Base-by-base conservation (phyloP, 2,888 invertebrate species). In the Netelia melanura region DNA sequence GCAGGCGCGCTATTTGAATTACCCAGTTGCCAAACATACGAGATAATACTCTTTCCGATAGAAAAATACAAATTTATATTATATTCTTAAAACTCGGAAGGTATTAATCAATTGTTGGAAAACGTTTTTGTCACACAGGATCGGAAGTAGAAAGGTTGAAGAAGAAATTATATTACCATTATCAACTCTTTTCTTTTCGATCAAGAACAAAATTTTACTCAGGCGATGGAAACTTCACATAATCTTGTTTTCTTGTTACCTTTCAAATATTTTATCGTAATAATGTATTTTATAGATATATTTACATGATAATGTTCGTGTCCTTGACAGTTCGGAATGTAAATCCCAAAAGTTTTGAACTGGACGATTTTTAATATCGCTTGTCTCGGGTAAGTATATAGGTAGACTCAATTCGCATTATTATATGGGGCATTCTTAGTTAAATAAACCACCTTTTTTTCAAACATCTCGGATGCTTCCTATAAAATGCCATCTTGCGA, bases 201-300 rank as follows among this genome's bases (percentile, higher is more conserved):
- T 90, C 86, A 87, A 87, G 88, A 90, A 90, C 89, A 90, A 86
- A 90, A 90, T 88, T 90, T 90, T 90, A 90, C 89, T 90, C 89
- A 90, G 89, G 88, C 90, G 89, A 90, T 90, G 89, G 87, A 90
- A 90, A 90, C 87, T 90, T 90, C 90, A 90, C 89, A 90, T 89
- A 89, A 88, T 90, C 89, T 86, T 88, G 82, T 84, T 70, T 81
- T 61, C 70, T 52, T 61, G 61, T 79, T 82, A 67, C 30, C 72
- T 83, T 80, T 87, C 82, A 83, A 86, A 84, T 81, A 87, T 85
- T 81, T 83, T 83, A 71, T 85, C 80, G 87, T 89, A 82, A 86
- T 87, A 86, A 87, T 88, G 85, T 87, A 81, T 88, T 77, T 84
- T 79, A 81, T 86, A 86, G 76, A 64, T 76, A 76, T 62, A 78